These are phyloP conservation scores for Teleiodes luculella DNA, from an alignment of 2,888 invertebrate species.

Conservation along the genomic window DNA sequence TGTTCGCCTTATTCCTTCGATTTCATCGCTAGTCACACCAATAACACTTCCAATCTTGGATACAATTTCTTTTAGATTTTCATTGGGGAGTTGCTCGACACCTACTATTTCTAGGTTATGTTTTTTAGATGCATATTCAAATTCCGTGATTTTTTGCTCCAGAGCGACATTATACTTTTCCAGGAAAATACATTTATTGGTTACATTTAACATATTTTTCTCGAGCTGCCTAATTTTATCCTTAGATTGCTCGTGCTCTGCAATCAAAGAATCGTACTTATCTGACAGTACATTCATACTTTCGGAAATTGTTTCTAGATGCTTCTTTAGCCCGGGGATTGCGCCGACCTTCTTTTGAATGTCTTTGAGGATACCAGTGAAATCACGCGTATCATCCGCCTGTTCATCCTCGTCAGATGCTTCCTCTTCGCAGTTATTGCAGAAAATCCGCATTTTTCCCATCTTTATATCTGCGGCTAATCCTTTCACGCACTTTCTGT, in stretches of 20 bases:
- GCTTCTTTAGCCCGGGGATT: background rate
- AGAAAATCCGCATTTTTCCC: constrained; percentile 12
- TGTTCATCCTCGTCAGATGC: constrained; percentile 11
- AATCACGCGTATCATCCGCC: background rate
- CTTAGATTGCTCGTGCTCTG: background rate
- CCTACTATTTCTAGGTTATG: constrained; percentile 16
- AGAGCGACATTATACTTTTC: background rate
- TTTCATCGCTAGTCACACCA: background rate
- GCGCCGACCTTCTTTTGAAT: background rate
- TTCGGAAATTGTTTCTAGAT: background rate
- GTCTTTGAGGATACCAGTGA: background rate
- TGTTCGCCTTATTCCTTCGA: background rate
- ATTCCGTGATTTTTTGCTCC: constrained; percentile 1
- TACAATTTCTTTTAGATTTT: constrained; percentile 12
- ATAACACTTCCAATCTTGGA: constrained; percentile 3
- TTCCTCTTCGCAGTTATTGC: constrained; percentile 23
- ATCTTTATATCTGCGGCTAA: constrained; percentile 14
- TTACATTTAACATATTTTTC: background rate
- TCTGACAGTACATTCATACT: background rate
- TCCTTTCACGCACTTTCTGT: constrained; percentile 20
- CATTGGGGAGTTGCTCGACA: constrained; percentile 12
- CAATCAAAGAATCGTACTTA: background rate
- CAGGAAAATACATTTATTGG: background rate
- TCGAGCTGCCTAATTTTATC: background rate
- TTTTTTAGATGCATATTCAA: constrained; percentile 10